These are phyloP conservation scores for Melikaiella ostensackeni DNA, from an alignment of 2,888 invertebrate species.

Conservation along the genomic window DNA sequence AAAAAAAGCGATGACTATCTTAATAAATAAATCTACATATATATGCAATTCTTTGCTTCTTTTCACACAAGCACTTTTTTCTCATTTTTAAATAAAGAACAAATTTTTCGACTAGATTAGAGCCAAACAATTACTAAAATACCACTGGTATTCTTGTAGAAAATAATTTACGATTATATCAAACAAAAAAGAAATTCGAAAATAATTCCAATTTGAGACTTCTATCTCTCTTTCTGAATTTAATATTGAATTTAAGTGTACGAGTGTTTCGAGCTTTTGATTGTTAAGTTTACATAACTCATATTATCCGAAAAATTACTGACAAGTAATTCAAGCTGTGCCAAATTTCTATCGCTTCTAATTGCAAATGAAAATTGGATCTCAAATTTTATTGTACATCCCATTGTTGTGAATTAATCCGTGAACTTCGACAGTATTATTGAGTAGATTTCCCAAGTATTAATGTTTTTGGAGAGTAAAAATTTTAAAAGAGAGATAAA, in stretches of 20 bases:
- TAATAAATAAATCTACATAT: background rate
- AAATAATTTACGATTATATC: background rate
- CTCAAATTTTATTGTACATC: constrained; percentile 11
- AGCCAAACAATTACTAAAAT: constrained; percentile 2
- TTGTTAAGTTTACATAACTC: background rate
- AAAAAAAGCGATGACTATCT: background rate
- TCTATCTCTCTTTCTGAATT: constrained; percentile 21
- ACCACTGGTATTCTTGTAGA: background rate
- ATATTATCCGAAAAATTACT: background rate
- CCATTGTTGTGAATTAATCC: background rate
- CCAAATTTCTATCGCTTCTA: constrained; percentile 23
- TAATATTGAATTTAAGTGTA: background rate
- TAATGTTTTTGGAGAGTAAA: background rate
- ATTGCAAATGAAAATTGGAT: constrained; percentile 5
- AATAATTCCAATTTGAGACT: constrained; percentile 1
- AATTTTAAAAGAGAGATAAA: background rate
- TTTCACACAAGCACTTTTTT: background rate
- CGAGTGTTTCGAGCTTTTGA: background rate
- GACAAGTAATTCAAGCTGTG: constrained; percentile 13
- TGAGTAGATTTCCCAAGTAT: background rate
- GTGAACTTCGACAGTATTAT: constrained; percentile 5
- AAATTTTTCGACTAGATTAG: background rate
- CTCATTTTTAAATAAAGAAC: background rate
- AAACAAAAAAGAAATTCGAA: background rate
- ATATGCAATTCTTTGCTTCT: background rate